Base-by-base conservation (phyloP, 2,113 vertebrate genomes). In the Sceloporus undulatus region DNA sequence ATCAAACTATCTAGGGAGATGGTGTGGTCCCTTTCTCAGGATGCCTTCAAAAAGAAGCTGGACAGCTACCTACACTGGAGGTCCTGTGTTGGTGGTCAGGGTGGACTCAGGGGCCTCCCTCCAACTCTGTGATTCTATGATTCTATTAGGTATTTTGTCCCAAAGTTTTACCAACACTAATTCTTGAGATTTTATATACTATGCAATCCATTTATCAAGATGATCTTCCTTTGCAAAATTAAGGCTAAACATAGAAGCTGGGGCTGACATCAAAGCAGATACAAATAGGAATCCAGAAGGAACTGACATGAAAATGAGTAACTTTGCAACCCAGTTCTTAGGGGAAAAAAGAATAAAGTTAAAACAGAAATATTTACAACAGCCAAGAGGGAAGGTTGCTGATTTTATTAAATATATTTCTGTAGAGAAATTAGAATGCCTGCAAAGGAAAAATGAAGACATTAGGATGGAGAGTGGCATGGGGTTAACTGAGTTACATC, bases 291-390 rank as follows among this genome's bases (percentile, higher is more conserved):
- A 23, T 90, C 89, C 89, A 73, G 73, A 5, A 1, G 88, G 78
- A 79, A 85, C 56, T 76, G 74, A n/a, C 85, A 78, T 34, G 84
- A 86, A 92, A 79, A 80, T 65, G 91, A 92, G 87, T n/a, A 73
- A 85, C 81, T 85, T 71, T 76, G 34, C 68, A 87, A 75, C 70
- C 75, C 88, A 90, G 66, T 88, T 92, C 92, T 91, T 89, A 59
- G 1, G 48, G 75, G 82, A 85, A 87, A 88, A 75, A 54, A 93
- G 62, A 84, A 73, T 0, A 0, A 87, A 88, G 73, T 86, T 0
- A 1, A 92, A 93, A 86, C 73, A 92, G 90, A 94, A 94, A 78
- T 88, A 93, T 88, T 92, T 90, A 89, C 85, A 89, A 91, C 84
- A 73, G 87, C 85, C 40, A 80, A 93, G 87, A 94, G 84, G 91